Percentiles rank a stretch among this genome's conserved stretches.
These are phyloP conservation scores for Microcebus lehilahytsara DNA, from an alignment of 2,113 vertebrate species.

Conservation along the genomic window DNA sequence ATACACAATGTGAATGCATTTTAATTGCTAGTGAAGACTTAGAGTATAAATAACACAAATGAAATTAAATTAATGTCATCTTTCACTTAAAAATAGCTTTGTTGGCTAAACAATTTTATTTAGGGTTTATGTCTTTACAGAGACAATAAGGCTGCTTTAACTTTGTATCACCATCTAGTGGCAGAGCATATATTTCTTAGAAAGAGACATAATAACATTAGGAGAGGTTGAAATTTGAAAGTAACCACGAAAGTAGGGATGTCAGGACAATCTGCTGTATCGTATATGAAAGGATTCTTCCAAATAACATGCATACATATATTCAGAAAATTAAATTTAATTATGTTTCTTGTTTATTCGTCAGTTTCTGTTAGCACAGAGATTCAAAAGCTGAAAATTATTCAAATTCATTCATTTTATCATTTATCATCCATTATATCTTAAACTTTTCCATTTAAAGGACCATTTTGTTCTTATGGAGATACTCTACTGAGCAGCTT, in stretches of 20 bases:
- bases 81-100: neutral
- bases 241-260: neutral
- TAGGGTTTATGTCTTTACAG: neutral
- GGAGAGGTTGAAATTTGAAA: neutral
- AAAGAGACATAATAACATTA: neutral
- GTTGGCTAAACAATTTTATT: neutral
- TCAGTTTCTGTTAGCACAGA: neutral
- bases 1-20: neutral
- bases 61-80: neutral
- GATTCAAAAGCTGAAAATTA: neutral
- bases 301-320: neutral
- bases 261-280: neutral
- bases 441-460: neutral
- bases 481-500: neutral
- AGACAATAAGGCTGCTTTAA: neutral
- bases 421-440: neutral
- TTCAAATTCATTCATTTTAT: neutral
- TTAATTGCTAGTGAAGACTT: neutral
- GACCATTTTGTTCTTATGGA: neutral
- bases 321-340: neutral
- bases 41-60: neutral
- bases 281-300: neutral
- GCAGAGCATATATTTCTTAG: conserved; percentile 40
- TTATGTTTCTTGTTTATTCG: neutral
- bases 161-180: conserved; percentile 65